Conservation (phyloP, 2,113 vertebrate species). For the Cyphomyrus plagiostoma region DNA sequence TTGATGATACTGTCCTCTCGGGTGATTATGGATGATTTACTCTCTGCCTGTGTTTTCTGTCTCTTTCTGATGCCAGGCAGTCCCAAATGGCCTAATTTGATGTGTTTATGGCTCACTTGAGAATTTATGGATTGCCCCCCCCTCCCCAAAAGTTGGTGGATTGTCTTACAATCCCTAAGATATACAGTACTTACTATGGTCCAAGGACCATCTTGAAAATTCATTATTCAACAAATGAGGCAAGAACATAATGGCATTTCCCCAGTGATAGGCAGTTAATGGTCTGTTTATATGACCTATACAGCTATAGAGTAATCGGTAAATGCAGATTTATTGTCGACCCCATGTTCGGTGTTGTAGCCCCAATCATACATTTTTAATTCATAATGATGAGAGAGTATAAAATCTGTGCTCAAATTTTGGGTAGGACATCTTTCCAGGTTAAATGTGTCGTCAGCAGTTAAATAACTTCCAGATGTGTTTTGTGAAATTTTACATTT, state of each 20-base stretch:
- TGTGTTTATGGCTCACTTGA: conserved; percentile 20
- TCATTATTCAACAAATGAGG: neutral
- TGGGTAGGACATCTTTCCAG: neutral
- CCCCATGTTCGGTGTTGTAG: neutral
- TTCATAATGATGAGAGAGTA: neutral
- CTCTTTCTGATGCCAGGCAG: neutral
- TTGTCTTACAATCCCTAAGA: conserved; percentile 17
- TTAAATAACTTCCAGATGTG: neutral
- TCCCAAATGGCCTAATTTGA: conserved; percentile 4
- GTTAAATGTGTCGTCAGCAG: neutral
- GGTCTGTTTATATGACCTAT: conserved; percentile 3
- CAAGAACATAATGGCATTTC: conserved; percentile 5
- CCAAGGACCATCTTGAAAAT: conserved; percentile 15
- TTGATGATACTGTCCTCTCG: neutral
- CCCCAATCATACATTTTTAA: conserved; percentile 3
- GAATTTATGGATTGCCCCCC: conserved; percentile 3
- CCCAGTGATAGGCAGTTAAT: conserved; percentile 9
- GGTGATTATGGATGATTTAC: conserved; percentile 13
- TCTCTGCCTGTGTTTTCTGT: neutral
- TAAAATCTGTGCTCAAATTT: neutral
- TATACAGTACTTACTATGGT: conserved; percentile 6
- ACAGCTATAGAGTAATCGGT: neutral
- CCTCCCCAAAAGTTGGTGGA: neutral
- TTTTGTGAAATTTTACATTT: neutral
- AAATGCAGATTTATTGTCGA: conserved; percentile 1